Percentiles rank a stretch among this genome's conserved stretches.
Conservation (phyloP, 2,113 vertebrate genomes). For the Neofelis nebulosa region DNA sequence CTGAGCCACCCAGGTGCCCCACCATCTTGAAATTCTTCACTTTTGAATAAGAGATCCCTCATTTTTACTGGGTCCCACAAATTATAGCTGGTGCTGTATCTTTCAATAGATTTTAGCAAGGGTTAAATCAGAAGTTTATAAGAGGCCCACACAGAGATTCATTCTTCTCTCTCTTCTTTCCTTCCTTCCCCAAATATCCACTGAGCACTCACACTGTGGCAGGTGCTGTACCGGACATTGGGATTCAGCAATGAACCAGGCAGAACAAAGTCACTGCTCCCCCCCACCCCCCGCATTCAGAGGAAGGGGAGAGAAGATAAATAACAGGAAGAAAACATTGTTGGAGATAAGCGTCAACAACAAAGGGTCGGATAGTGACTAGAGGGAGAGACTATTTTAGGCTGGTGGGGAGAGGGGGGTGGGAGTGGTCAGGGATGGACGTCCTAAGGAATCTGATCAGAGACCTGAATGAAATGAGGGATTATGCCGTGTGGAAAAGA, state of each 20-base stretch:
- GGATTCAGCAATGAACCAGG: not conserved
- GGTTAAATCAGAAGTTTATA: not conserved
- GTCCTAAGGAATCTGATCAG: not conserved
- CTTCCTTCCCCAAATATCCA: too few species aligned
- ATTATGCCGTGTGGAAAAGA: not conserved
- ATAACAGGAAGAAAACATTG: not conserved
- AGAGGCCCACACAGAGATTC: not conserved
- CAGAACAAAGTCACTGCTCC: not conserved
- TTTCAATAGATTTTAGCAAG: not conserved
- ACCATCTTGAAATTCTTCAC: not conserved
- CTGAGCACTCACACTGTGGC: not conserved
- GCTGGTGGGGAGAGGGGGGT: not conserved
- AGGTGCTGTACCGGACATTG: not conserved
- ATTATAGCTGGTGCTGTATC: not conserved
- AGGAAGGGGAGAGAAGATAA: not conserved
- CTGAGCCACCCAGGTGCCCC: too few species aligned
- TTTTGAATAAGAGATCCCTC: not conserved
- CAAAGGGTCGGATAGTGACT: not conserved
- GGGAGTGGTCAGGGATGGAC: not conserved
- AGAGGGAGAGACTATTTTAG: not conserved
- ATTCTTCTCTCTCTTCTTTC: too few species aligned
- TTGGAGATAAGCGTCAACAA: not conserved
- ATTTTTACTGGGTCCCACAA: not conserved
- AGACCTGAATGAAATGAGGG: not conserved
- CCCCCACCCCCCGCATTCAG: not conserved